Base-by-base conservation (phyloP, 1,140 invertebrate genomes). In the Coenobita brevimanus region DNA sequence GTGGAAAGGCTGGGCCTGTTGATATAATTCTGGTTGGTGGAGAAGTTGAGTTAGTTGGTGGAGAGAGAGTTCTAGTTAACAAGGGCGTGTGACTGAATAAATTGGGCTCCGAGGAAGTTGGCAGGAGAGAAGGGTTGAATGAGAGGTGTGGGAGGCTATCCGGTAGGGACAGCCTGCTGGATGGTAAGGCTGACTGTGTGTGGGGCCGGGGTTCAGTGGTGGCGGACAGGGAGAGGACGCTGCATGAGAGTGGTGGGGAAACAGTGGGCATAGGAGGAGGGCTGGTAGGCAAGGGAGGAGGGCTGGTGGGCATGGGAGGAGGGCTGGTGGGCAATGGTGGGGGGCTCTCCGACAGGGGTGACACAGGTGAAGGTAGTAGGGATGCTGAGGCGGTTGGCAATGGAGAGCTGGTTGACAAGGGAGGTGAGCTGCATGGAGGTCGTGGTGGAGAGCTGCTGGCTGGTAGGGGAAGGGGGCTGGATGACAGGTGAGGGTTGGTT, bases 401-500 rank as follows among this genome's bases (percentile, higher is more conserved):
- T n/a, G 75, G 75, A n/a, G n/a, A n/a, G n/a, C n/a, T n/a, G n/a
- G n/a, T n/a, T n/a, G n/a, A 24, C 21, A 36, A 24, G 43, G 82
- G 69, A 13, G 46, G 43, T 38, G 82, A 69, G 30, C 69, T 83
- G 67, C 46, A 24, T 2, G 50, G 81, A 21, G 17, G 81, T 4
- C 30, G 50, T 13, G 46, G 46, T 15, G 41, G n/a, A n/a, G n/a
- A n/a, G n/a, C n/a, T n/a, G n/a, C n/a, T n/a, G n/a, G n/a, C n/a
- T n/a, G 43, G 38, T 3, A 10, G 15, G 17, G 81, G 64, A 15
- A 69, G 82, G 43, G 79, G 79, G 60, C n/a, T 82, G 60, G 33
- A 2, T 21, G 79, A 38, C 13, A 82, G 60, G 36, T 57, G 60
- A 0, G 69, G 76, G 24, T 4, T 80, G 46, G 10, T 30, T n/a